Evolutionary conservation across 2,113 vertebrate genomes (phyloP), one percentile per base, ranked within the genome.

Genomic region (Dipodomys stephensi): DNA sequence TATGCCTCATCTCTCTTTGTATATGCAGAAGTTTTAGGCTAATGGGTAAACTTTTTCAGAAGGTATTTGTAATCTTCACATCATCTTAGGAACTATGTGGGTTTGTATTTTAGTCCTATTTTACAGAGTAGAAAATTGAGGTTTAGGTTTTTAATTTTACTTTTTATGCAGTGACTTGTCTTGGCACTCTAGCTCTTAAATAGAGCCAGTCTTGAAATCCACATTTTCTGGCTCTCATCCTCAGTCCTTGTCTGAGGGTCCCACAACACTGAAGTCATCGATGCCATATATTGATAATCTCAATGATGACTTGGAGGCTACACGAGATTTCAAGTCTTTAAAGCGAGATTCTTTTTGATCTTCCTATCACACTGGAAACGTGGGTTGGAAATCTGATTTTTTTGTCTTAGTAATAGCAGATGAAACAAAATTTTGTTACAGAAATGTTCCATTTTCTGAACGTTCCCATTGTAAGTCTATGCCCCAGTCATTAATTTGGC

Each of bases 271-370:
- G 94, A 96, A 87, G 87, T 96, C 95, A 96, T 39, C 4, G 83
- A 95, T 95, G 94, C 88, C 90, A 88, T 74, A 60, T 88, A 32
- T 39, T 39, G 87, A 81, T 92, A 90, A 87, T 80, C 81, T 74
- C 90, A 77, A 81, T 62, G 49, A 69, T 93, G 79, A 76, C 32
- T 84, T 49, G 44, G 27, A 94, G 32, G 2, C 82, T 78, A 60
- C 60, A 73, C 57, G 72, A 9, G 18, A 79, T 72, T 92, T 53
- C 64, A 80, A 9, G 89, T 94, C 94, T 94, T 96, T 94, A 95
- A 93, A 96, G 95, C 88, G 30, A 78, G 71, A 72, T 44, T 87
- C 46, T 87, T 53, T 95, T 84, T 93, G 94, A 93, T 94, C 80
- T 32, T 86, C 71, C 69, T 44, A 60, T 68, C 80, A 77, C 71